Conservation (phyloP, 2,113 vertebrate genomes). For the Stercorarius parasiticus region DNA sequence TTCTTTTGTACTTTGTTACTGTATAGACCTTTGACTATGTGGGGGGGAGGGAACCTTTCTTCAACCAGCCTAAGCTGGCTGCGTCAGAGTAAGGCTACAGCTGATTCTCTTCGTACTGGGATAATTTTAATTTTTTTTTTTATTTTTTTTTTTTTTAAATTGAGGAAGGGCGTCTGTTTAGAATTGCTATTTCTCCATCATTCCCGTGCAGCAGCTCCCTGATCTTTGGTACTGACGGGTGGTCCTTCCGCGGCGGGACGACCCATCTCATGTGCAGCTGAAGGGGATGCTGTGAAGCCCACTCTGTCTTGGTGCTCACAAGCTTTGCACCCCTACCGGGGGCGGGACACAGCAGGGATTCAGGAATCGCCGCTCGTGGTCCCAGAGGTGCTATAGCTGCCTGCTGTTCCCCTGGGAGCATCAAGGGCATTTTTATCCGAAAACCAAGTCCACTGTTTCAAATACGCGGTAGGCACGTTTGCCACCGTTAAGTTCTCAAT, state of each 20-base stretch:
- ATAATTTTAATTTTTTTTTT: neutral
- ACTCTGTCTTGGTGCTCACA: neutral
- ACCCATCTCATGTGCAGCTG: neutral
- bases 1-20: slow-evolving; percentile 6
- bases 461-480: neutral
- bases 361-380: neutral
- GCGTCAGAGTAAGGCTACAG: neutral
- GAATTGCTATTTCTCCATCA: neutral
- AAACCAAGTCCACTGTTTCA: neutral
- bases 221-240: neutral
- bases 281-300: neutral
- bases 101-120: neutral
- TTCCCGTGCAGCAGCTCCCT: neutral
- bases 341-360: neutral
- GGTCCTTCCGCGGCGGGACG: neutral
- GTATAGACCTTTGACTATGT: neutral
- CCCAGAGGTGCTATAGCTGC: slow-evolving; percentile 22
- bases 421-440: neutral
- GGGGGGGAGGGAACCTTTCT: neutral
- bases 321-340: neutral
- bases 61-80: neutral
- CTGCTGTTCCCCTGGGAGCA: neutral
- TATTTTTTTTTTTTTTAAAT: neutral
- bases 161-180: neutral
- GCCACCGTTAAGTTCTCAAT: neutral